A percentile compares a stretch with the other conserved stretches of the same genome.
These are phyloP conservation scores for Papilio dardanus DNA, from an alignment of 1,140 invertebrate genomes.

Conservation along the genomic window DNA sequence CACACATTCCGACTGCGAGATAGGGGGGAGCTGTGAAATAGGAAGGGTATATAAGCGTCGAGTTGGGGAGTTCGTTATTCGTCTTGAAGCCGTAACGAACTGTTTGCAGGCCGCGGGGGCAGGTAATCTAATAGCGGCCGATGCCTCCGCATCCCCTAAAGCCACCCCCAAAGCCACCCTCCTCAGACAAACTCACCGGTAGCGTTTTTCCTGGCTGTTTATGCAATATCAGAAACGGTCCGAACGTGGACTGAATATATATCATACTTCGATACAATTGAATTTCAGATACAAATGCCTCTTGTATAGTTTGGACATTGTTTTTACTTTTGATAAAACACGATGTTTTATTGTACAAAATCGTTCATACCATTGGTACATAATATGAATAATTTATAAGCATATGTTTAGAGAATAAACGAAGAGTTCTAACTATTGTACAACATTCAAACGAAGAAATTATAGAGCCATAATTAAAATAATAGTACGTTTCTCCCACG, in stretches of 20 bases:
- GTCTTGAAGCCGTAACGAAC: slow-evolving; percentile 61
- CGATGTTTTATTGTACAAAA: neutral
- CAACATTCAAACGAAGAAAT: neutral
- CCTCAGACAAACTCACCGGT: slow-evolving; percentile 42
- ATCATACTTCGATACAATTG: slow-evolving; percentile 42
- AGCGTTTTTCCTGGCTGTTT: slow-evolving; percentile 65
- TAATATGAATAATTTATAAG: too few species aligned
- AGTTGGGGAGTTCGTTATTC: slow-evolving; percentile 61
- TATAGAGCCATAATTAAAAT: neutral
- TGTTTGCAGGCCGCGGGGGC: slow-evolving; percentile 67
- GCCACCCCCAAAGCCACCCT: slow-evolving; percentile 22
- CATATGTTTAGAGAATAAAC: too few species aligned
- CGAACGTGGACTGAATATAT: slow-evolving; percentile 57
- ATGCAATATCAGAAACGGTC: slow-evolving; percentile 62
- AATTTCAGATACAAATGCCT: slow-evolving; percentile 26
- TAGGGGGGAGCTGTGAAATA: slow-evolving; percentile 4
- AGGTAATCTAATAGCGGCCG: slow-evolving; percentile 64
- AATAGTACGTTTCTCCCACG: slow-evolving; percentile 15
- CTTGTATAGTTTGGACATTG: slow-evolving; percentile 6
- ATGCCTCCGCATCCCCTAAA: slow-evolving; percentile 24
- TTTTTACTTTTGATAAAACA: neutral
- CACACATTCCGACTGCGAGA: neutral
- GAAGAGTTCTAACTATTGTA: neutral
- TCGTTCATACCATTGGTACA: too few species aligned
- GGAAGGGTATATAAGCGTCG: slow-evolving; percentile 41